A percentile compares a stretch with the other conserved stretches of the same genome.
Conservation (phyloP, 2,888 invertebrate species). For the Nematopogon swammerdamellus region DNA sequence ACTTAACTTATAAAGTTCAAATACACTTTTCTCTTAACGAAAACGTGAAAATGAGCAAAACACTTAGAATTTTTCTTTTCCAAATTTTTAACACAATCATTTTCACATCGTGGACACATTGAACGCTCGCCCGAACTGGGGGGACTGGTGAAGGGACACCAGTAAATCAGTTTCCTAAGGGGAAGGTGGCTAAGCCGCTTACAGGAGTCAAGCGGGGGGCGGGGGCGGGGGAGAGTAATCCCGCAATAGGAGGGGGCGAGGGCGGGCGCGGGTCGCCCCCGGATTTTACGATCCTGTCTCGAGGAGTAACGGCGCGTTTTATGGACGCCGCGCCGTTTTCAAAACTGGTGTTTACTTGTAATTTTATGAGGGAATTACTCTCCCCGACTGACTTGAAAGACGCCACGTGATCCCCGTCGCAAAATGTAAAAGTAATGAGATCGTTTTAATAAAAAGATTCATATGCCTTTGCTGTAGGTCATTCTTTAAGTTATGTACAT, state of each 20-base stretch:
- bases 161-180: conserved; percentile 16
- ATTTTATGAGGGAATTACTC: conserved; percentile 51
- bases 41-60: too few species aligned
- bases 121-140: not conserved
- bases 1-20: too few species aligned
- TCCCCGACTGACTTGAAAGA: conserved; percentile 26
- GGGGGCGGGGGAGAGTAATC: conserved; percentile 10
- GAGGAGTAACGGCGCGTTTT: conserved; percentile 19
- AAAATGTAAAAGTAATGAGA: not conserved
- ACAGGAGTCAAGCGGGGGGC: conserved; percentile 40
- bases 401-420: not conserved
- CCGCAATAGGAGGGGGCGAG: not conserved
- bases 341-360: conserved; percentile 53
- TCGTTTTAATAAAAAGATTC: too few species aligned
- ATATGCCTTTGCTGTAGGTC: too few species aligned
- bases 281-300: not conserved
- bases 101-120: conserved; percentile 9
- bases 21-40: too few species aligned
- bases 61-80: too few species aligned
- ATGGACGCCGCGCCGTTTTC: conserved; percentile 30
- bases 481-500: too few species aligned
- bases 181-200: conserved; percentile 46
- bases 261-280: not conserved
- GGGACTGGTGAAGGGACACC: conserved; percentile 2
- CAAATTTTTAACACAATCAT: not conserved